phyloP scores from a whole-genome alignment of 2,888 invertebrate species.

The Myathropa florea region DNA sequence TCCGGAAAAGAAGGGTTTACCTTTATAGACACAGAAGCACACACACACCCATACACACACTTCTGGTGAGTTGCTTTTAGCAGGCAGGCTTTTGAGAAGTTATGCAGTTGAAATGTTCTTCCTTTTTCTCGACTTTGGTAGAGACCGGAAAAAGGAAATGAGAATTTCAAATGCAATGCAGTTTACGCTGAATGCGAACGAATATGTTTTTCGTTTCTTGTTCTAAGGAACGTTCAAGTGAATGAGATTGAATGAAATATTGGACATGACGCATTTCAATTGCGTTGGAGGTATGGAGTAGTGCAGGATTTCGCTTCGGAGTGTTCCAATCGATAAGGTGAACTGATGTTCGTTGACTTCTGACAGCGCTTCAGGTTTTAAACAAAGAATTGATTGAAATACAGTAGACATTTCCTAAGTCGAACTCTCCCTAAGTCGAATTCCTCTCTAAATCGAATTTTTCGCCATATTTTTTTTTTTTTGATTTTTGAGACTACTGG shows the following conservation, averaged over 20 bases:
- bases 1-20: conserved; percentile 34
- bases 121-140: not conserved
- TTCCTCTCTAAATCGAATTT: too few relatives aligned
- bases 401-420: too few relatives aligned
- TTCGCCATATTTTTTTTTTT: too few relatives aligned
- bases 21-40: conserved; percentile 15
- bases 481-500: too few relatives aligned
- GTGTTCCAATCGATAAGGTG: not conserved
- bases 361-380: too few relatives aligned
- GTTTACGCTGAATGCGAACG: conserved; percentile 40
- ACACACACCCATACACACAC: not conserved
- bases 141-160: conserved; percentile 66
- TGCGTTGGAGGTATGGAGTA: conserved; percentile 1
- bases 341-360: too few relatives aligned
- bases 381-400: too few relatives aligned
- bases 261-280: conserved; percentile 52
- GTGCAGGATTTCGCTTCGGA: not conserved
- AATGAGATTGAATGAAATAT: conserved; percentile 11
- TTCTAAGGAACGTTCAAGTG: conserved; percentile 24
- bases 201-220: not conserved
- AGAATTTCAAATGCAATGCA: conserved; percentile 65
- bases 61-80: not conserved
- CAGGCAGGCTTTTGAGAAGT: not conserved
- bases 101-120: conserved; percentile 13
- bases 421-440: too few relatives aligned